Evolutionary conservation across 92 coral and sea anemone genomes (phyloP).

Genomic region (Umimayanthus kanabou): DNA sequence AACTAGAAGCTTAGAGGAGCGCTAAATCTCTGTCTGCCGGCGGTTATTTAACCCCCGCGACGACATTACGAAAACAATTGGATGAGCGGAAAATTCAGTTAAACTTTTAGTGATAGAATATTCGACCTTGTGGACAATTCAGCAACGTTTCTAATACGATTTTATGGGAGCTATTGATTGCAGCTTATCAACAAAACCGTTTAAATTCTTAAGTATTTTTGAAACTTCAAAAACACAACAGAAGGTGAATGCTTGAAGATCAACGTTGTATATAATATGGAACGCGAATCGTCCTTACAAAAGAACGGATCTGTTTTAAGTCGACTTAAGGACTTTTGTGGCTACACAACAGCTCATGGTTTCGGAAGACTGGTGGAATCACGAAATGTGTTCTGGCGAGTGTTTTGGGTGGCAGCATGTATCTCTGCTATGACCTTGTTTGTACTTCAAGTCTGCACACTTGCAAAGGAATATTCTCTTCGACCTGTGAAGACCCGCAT

Average conservation of each 20-base stretch:
- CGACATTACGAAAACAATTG: neutral
- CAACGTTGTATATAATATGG: neutral
- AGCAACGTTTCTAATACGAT: neutral
- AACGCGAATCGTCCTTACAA: neutral
- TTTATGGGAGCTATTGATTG: neutral
- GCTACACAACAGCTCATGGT: conserved; percentile 39
- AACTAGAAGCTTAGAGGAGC: neutral
- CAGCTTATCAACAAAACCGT: neutral
- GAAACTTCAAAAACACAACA: too few species aligned
- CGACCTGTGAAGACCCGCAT: conserved; percentile 20
- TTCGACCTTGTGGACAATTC: neutral
- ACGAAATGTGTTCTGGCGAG: neutral
- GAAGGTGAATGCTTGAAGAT: neutral
- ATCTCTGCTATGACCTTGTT: conserved; percentile 7
- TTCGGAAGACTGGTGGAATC: conserved; percentile 25
- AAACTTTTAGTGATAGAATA: neutral
- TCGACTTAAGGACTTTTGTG: conserved; percentile 19
- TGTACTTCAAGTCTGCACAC: neutral
- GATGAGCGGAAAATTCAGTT: neutral
- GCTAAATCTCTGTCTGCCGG: neutral
- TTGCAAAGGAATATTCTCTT: neutral
- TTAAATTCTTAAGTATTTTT: too few species aligned
- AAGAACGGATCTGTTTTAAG: neutral
- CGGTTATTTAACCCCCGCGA: neutral
- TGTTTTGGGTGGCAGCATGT: conserved; percentile 27